Evolutionary conservation across 2,797 vertebrate genomes (phyloP).

Genomic region (Phrynocephalus guinanensis): DNA sequence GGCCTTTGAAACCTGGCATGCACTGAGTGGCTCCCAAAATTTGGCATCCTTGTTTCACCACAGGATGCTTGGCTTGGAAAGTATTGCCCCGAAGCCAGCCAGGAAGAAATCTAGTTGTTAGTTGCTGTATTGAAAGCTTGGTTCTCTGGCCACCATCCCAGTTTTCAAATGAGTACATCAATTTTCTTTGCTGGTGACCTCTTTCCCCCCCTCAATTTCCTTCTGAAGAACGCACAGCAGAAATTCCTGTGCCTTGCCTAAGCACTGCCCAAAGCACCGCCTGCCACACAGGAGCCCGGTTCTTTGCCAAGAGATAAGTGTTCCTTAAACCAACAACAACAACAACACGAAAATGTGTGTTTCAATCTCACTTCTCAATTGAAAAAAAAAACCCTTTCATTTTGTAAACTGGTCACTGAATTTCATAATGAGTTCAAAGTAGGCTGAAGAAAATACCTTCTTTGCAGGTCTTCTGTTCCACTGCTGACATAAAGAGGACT

Average conservation of each 20-base stretch:
- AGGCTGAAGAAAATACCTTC: constrained; percentile 23
- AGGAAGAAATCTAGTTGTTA: constrained; percentile 19
- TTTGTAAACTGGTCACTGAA: not conserved
- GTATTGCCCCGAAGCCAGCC: constrained; percentile 22
- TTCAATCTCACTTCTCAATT: constrained; percentile 41
- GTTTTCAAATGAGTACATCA: not conserved
- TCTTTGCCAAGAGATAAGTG: constrained; percentile 70
- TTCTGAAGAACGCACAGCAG: constrained; percentile 61
- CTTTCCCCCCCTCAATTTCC: constrained; percentile 10
- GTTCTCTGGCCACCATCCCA: constrained; percentile 26
- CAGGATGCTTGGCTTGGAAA: constrained; percentile 7
- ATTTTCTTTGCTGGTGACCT: not conserved
- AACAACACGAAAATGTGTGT: constrained; percentile 49
- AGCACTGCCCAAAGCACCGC: constrained; percentile 74
- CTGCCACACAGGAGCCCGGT: constrained; percentile 59
- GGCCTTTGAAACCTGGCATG: not conserved
- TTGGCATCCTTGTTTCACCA: not conserved
- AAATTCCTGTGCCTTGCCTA: constrained; percentile 73
- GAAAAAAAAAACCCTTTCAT: not conserved
- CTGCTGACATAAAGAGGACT: constrained; percentile 37
- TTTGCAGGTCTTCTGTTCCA: constrained; percentile 17
- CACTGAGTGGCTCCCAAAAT: not conserved
- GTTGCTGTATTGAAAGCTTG: constrained; percentile 14
- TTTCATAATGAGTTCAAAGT: constrained; percentile 33
- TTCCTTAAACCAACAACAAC: constrained; percentile 66